Evolutionary conservation across 2,113 vertebrate species (phyloP), one percentile per base, ranked within the genome.

Genomic region (Strix uralensis): DNA sequence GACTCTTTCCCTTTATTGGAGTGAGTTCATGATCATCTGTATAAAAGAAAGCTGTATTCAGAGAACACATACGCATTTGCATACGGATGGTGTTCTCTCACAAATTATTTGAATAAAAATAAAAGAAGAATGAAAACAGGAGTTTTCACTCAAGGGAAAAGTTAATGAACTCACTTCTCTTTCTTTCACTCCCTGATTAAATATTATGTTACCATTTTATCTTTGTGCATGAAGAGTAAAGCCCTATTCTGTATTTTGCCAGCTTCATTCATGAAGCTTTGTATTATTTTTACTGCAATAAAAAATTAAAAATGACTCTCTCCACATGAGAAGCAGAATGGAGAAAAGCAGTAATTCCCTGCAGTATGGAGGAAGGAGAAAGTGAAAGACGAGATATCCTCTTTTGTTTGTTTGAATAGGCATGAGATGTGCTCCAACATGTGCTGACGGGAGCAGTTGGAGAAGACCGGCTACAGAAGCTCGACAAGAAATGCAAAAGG

Each of bases 31-130:
- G 74, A 96, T 96, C 58, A 19, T 96, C 84, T 92, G 42, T 95
- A 95, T 91, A 91, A 96, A 94, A 96, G 93, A 89, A 89, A 96
- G 93, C 93, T 96, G 86, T 78, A 84, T 94, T 96, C 94, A 92
- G 91, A 96, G 95, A 93, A 86, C 84, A 70, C 54, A 94, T 40
- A 75, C 3, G 4, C 74, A 95, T 97, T 96, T 97, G 95, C 94
- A 96, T 96, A 96, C 21, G 94, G 93, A 92, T 92, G 78, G 90
- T 77, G 93, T 91, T 96, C 94, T 92, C 84, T 96, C 73, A 74
- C 59, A 97, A 96, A 97, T 88, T 94, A 97, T 96, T 96, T 96
- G 95, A 97, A 97, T 97, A 96, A 97, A 97, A 97, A 95, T 94
- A 96, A 97, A 97, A 96, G 96, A 97, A 97, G 90, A 97, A 91